Base-by-base conservation (phyloP, 2,888 invertebrate species). In the Caradrina clavipalpis region DNA sequence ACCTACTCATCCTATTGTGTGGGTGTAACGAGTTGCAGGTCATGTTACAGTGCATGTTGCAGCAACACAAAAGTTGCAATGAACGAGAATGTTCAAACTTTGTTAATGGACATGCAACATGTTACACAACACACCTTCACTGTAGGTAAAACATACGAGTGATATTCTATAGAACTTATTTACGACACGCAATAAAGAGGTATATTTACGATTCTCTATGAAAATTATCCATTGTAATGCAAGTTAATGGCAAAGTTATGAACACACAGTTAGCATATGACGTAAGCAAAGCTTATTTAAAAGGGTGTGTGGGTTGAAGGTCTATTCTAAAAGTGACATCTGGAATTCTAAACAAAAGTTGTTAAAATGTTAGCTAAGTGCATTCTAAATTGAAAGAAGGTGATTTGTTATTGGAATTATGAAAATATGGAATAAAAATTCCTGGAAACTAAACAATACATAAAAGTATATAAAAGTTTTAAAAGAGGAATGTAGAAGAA, bases 161-260 rank as follows among this genome's bases (percentile, higher is more conserved):
- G 4, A 13, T 57, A 49, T 57, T 51, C 22, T 13, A n/a, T 17
- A 53, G 47, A 10, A 69, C 61, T 69, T 59, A 59, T 72, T 66
- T 49, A 68, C 50, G 54, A 66, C 67, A 56, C 31, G 63, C 68
- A 53, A 65, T 69, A 69, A 70, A 75, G 72, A 78, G 68, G 69
- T 73, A 62, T 55, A 69, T 80, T 80, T 78, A 78, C 56, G 57
- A 63, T 71, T 57, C 47, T 59, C 57, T 51, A 21, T 45, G 63
- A 54, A 73, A 62, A 79, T 72, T 69, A 54, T 31, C 53, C 73
- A 76, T 81, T 82, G 64, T 59, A 51, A 68, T 54, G 59, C n/a
- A 31, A 56, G 55, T 67, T 74, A 70, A 73, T 72, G 68, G 53
- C 74, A 66, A 73, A 69, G 53, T 75, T 69, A 72, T 74, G 61